Evolutionary conservation across 2,113 vertebrate genomes (phyloP).

Genomic region (Gulo gulo): DNA sequence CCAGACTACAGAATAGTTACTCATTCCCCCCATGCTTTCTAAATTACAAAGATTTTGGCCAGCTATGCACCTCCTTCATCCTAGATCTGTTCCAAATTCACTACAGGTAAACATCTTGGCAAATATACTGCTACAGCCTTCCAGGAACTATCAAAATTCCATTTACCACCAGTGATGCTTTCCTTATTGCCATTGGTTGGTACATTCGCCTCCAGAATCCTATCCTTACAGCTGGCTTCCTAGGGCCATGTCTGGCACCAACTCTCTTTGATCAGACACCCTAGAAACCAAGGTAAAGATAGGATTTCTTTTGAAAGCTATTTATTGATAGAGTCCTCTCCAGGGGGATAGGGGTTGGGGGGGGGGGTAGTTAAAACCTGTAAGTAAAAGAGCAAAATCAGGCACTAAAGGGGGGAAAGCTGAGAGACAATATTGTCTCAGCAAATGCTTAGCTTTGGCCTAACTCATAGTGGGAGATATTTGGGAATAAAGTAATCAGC

Average conservation of each 20-base stretch:
- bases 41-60: not conserved
- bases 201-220: not conserved
- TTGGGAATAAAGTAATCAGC: not conserved
- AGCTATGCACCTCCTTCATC: not conserved
- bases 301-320: not conserved
- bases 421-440: not conserved
- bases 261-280: not conserved
- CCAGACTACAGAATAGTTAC: not conserved
- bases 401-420: not conserved
- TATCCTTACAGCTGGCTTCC: not conserved
- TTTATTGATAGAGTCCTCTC: not conserved
- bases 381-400: not conserved
- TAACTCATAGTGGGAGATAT: not conserved
- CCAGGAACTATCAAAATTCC: not conserved
- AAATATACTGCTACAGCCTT: not conserved
- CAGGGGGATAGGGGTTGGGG: accelerated
- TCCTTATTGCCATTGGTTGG: not conserved
- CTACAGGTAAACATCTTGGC: not conserved
- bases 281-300: not conserved
- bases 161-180: not conserved
- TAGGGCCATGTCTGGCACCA: not conserved
- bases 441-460: not conserved
- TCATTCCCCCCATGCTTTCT: not conserved
- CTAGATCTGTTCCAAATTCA: not conserved
- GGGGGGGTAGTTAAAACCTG: not conserved